Evolutionary conservation across 2,113 vertebrate genomes (phyloP).

Genomic region (Anoura caudifer): DNA sequence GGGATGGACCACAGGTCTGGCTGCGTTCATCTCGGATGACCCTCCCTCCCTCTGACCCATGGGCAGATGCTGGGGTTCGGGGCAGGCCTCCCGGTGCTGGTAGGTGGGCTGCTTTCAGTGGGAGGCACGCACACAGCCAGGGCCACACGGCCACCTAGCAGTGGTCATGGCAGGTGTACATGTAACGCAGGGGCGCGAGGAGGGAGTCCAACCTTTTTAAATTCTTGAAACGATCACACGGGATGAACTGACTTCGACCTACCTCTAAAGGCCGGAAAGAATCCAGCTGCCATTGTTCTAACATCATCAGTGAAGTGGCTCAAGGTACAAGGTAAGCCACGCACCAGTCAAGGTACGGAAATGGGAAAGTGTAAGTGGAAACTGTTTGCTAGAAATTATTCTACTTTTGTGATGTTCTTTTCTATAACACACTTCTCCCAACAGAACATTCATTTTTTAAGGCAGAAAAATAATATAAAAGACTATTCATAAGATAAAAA

Average conservation of each 20-base stretch:
- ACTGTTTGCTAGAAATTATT: slow-evolving; percentile 68
- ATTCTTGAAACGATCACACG: background rate
- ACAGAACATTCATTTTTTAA: slow-evolving; percentile 60
- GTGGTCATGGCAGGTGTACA: background rate
- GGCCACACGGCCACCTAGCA: background rate
- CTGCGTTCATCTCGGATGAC: background rate
- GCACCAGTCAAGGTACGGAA: slow-evolving; percentile 60
- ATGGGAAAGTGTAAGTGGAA: slow-evolving; percentile 55
- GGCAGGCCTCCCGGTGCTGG: background rate
- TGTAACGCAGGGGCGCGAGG: accelerated
- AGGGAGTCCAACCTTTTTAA: background rate
- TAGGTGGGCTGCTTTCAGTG: background rate
- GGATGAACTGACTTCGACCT: slow-evolving; percentile 27
- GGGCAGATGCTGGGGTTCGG: background rate
- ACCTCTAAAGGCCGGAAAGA: slow-evolving; percentile 64
- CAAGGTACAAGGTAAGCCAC: slow-evolving; percentile 43
- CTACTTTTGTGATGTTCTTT: slow-evolving; percentile 59
- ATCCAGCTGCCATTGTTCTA: slow-evolving; percentile 48
- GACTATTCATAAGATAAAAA: background rate
- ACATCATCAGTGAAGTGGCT: slow-evolving; percentile 52
- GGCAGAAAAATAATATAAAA: slow-evolving; percentile 43
- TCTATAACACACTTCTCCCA: slow-evolving; percentile 53
- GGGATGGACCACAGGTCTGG: accelerated
- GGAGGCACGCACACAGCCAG: background rate
- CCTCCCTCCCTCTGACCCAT: too few relatives aligned